Conservation (phyloP, 2,113 vertebrate species). For the Rhea americana region DNA sequence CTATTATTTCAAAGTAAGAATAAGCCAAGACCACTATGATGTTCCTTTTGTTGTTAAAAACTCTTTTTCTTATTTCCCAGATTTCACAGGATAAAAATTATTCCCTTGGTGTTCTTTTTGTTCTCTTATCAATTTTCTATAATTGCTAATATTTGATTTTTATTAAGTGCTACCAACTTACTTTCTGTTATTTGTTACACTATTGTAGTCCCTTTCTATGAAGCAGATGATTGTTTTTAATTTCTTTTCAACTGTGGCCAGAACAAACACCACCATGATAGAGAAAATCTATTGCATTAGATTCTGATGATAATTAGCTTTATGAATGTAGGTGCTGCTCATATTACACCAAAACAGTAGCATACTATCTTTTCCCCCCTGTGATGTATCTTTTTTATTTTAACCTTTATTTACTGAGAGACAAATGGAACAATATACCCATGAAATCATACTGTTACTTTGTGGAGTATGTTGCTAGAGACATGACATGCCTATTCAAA, state of each 20-base stretch:
- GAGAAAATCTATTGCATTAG: background rate
- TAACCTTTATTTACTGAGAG: background rate
- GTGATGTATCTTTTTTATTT: background rate
- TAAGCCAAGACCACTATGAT: background rate
- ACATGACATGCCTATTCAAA: background rate
- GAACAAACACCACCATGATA: background rate
- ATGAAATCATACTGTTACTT: background rate
- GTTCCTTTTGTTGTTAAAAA: background rate
- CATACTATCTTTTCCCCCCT: background rate
- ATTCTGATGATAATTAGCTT: background rate
- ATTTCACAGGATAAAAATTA: background rate
- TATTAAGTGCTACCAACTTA: background rate
- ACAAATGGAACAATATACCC: background rate
- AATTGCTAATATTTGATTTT: background rate
- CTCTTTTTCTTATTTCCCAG: background rate
- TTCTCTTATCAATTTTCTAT: background rate
- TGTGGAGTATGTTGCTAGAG: background rate
- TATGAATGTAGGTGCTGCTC: background rate
- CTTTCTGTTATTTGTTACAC: fast-evolving
- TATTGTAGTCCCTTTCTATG: background rate
- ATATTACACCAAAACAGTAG: background rate
- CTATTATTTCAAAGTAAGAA: background rate
- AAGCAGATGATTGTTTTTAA: background rate
- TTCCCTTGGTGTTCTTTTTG: background rate
- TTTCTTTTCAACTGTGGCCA: background rate